These are phyloP conservation scores for Caenorhabditis sp. DNA, from an alignment of 2,888 invertebrate species.

Conservation along the genomic window DNA sequence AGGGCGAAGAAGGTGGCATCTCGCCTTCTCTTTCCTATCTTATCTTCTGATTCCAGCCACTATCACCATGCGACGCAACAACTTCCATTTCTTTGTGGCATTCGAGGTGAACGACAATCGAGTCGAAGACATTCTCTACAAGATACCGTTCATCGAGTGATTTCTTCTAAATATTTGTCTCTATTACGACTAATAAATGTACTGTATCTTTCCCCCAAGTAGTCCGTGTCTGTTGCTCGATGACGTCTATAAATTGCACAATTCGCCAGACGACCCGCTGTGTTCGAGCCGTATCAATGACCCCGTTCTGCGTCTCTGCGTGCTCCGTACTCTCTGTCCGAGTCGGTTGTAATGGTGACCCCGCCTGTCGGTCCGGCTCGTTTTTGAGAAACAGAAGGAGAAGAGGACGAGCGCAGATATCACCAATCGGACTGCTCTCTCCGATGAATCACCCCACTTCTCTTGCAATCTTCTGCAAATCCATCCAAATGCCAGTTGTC, in stretches of 20 bases:
- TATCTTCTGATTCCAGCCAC: slow-evolving; percentile 24
- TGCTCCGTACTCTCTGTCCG: slow-evolving; percentile 1
- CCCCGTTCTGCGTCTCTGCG: slow-evolving; percentile 27
- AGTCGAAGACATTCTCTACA: slow-evolving; percentile 53
- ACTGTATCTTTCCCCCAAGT: slow-evolving; percentile 1
- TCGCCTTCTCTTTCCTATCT: not conserved
- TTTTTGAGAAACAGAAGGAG: slow-evolving; percentile 32
- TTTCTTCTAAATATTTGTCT: not conserved
- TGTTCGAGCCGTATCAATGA: slow-evolving; percentile 32
- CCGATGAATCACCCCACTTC: slow-evolving; percentile 35
- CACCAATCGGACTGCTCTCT: slow-evolving; percentile 30
- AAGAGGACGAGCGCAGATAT: slow-evolving; percentile 1
- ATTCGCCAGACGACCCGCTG: slow-evolving; percentile 26
- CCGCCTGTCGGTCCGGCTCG: slow-evolving; percentile 25
- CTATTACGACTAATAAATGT: slow-evolving; percentile 24
- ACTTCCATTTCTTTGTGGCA: slow-evolving; percentile 54
- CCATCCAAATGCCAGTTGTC: slow-evolving; percentile 29
- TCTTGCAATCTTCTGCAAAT: slow-evolving; percentile 17
- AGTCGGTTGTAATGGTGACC: slow-evolving; percentile 51
- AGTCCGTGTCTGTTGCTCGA: slow-evolving; percentile 17
- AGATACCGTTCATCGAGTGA: slow-evolving; percentile 46
- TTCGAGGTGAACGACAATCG: slow-evolving; percentile 49
- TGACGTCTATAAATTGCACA: slow-evolving; percentile 42
- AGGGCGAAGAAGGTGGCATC: slow-evolving; percentile 25
- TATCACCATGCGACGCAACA: slow-evolving; percentile 47